A percentile compares a stretch with the other conserved stretches of the same genome.
These are phyloP conservation scores for Drosophila bocki DNA, from an alignment of 1,140 invertebrate species.

Conservation along the genomic window DNA sequence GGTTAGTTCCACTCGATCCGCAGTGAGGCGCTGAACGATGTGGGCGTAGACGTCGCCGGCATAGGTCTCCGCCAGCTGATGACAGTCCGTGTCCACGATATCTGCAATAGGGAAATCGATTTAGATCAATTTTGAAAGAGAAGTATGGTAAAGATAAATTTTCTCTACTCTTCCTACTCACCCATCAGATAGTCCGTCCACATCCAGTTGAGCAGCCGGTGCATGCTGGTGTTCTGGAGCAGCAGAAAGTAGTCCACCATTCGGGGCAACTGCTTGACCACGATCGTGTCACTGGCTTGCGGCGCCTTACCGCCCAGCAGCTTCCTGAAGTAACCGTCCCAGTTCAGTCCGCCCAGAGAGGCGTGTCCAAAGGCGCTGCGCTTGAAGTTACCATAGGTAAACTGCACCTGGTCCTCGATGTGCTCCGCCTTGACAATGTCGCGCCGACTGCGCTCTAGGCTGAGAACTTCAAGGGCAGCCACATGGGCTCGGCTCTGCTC, in stretches of 20 bases:
- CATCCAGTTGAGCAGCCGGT: slow-evolving; percentile 75
- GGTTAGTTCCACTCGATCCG: slow-evolving; percentile 60
- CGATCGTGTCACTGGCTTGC: slow-evolving; percentile 56
- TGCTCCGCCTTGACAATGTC: slow-evolving; percentile 66
- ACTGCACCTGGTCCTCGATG: slow-evolving; percentile 67
- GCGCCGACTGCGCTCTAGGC: slow-evolving; percentile 70
- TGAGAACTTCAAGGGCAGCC: slow-evolving; percentile 71
- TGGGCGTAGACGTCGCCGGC: slow-evolving; percentile 70
- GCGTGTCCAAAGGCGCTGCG: slow-evolving; percentile 54
- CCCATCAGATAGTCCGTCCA: slow-evolving; percentile 82
- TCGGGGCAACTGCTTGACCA: slow-evolving; percentile 67
- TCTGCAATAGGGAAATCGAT: slow-evolving; percentile 34
- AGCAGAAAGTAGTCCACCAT: slow-evolving; percentile 61
- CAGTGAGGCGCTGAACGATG: slow-evolving; percentile 58
- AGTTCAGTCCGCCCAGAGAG: slow-evolving; percentile 54
- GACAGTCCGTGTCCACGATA: slow-evolving; percentile 54
- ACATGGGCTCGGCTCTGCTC: slow-evolving; percentile 70
- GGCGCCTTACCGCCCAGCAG: slow-evolving; percentile 69
- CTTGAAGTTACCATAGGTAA: slow-evolving; percentile 74
- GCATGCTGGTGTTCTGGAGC: slow-evolving; percentile 70
- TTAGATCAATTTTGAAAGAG: too few relatives aligned
- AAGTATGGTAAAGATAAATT: not conserved
- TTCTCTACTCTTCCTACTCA: slow-evolving; percentile 27
- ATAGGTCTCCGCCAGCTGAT: slow-evolving; percentile 61
- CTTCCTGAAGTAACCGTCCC: slow-evolving; percentile 72